phyloP scores from a whole-genome alignment of 1,140 invertebrate species.

The Leptinotarsa lineolata region DNA sequence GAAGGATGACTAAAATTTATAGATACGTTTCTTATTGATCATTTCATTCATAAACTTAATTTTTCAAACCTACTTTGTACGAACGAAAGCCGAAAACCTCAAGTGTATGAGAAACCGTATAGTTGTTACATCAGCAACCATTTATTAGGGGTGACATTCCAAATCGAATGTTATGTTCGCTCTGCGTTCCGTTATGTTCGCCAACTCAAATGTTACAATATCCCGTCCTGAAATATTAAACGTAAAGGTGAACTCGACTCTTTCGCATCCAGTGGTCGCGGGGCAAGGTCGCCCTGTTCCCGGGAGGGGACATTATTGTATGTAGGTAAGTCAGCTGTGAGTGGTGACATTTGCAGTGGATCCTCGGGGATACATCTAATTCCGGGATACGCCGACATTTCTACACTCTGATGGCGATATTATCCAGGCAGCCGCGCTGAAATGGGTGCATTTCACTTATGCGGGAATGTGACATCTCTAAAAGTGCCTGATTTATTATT shows the following conservation, averaged over 20 bases:
- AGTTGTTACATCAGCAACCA: too few relatives aligned
- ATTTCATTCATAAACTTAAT: too few relatives aligned
- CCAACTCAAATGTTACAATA: neutral
- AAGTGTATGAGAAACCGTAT: too few relatives aligned
- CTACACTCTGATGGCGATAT: neutral
- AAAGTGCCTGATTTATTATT: neutral
- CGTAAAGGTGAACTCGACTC: neutral
- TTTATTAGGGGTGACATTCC: too few relatives aligned
- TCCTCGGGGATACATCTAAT: slow-evolving; percentile 8
- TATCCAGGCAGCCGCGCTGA: neutral
- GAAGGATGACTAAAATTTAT: too few relatives aligned
- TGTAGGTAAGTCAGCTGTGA: neutral
- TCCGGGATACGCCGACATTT: neutral
- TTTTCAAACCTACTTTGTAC: too few relatives aligned
- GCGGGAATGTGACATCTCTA: slow-evolving; percentile 1
- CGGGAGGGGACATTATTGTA: neutral
- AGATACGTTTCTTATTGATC: too few relatives aligned
- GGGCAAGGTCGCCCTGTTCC: neutral
- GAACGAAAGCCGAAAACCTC: too few relatives aligned
- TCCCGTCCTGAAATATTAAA: slow-evolving; percentile 6
- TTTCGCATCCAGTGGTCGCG: neutral
- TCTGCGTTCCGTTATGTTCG: too few relatives aligned
- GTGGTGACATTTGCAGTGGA: neutral
- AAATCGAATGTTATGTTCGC: too few relatives aligned
- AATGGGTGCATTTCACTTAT: slow-evolving; percentile 6